Conservation (phyloP, 2,888 invertebrate genomes). For the Pachliopta kotzebuea region DNA sequence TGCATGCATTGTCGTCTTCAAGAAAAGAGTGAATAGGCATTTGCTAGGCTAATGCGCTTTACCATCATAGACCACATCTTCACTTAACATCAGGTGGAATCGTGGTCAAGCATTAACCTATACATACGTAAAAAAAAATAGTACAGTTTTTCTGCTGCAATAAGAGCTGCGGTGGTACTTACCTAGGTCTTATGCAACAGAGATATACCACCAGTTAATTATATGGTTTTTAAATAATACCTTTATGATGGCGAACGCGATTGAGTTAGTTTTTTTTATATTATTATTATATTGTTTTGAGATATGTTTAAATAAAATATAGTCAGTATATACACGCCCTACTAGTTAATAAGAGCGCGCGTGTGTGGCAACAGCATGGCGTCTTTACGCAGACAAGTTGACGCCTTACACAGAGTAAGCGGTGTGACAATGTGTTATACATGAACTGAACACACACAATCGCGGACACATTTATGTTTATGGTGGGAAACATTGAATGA, state of each 20-base stretch:
- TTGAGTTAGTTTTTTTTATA: background rate
- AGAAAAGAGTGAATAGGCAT: too few relatives aligned
- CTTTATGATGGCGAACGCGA: background rate
- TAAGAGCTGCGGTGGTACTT: too few relatives aligned
- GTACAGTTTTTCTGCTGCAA: too few relatives aligned
- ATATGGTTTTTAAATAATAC: too few relatives aligned
- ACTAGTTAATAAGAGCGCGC: slow-evolving; percentile 10
- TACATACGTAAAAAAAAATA: too few relatives aligned
- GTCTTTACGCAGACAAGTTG: slow-evolving; percentile 47
- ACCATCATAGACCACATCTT: too few relatives aligned
- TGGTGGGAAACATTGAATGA: slow-evolving; percentile 27
- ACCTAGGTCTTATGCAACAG: too few relatives aligned
- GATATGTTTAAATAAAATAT: background rate
- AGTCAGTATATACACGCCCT: slow-evolving; percentile 18
- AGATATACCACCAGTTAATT: too few relatives aligned
- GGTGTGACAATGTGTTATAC: slow-evolving; percentile 40
- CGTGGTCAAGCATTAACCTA: too few relatives aligned
- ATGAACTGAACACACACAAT: slow-evolving; percentile 22
- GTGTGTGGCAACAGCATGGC: slow-evolving; percentile 25
- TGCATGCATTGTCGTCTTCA: too few relatives aligned
- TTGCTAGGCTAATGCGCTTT: too few relatives aligned
- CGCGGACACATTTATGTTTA: slow-evolving; percentile 15
- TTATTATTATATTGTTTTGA: background rate
- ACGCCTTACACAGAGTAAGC: slow-evolving; percentile 51
- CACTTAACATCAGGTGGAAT: too few relatives aligned